phyloP scores from a whole-genome alignment of 2,797 vertebrate species.

The Bradypus variegatus region DNA sequence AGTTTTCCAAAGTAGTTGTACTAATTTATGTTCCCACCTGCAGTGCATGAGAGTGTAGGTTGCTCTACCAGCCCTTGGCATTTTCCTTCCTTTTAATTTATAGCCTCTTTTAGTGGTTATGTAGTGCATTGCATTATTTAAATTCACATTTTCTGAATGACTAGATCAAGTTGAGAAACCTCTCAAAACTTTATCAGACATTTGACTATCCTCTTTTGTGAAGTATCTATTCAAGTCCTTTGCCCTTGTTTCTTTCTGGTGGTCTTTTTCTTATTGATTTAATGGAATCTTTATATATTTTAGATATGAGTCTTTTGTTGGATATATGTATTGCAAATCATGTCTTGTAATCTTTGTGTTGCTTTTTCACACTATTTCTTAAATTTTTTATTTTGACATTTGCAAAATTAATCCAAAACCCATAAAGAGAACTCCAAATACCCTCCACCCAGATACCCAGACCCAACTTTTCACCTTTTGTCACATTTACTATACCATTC shows the following conservation, averaged over 20 bases:
- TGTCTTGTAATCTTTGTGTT: neutral
- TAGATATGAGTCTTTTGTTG: neutral
- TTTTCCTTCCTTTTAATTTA: constrained; percentile 18
- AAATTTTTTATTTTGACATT: too few species aligned
- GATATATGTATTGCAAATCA: neutral
- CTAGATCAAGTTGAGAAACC: neutral
- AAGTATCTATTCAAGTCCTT: too few species aligned
- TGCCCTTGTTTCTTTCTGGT: too few species aligned
- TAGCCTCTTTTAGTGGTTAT: neutral
- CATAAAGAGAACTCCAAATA: too few species aligned
- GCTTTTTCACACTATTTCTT: neutral
- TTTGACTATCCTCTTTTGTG: too few species aligned
- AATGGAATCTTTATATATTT: neutral
- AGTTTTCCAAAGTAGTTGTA: too few species aligned
- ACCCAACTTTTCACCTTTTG: too few species aligned
- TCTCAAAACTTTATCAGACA: neutral
- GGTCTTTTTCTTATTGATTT: neutral
- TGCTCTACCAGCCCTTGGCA: neutral
- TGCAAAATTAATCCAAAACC: too few species aligned
- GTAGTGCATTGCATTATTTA: neutral
- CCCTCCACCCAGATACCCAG: too few species aligned
- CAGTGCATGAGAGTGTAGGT: neutral
- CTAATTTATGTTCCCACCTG: neutral
- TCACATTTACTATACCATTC: too few species aligned
- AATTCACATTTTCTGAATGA: constrained; percentile 2